These are phyloP conservation scores for Synergus gifuensis DNA, from an alignment of 2,888 invertebrate genomes.

Conservation along the genomic window DNA sequence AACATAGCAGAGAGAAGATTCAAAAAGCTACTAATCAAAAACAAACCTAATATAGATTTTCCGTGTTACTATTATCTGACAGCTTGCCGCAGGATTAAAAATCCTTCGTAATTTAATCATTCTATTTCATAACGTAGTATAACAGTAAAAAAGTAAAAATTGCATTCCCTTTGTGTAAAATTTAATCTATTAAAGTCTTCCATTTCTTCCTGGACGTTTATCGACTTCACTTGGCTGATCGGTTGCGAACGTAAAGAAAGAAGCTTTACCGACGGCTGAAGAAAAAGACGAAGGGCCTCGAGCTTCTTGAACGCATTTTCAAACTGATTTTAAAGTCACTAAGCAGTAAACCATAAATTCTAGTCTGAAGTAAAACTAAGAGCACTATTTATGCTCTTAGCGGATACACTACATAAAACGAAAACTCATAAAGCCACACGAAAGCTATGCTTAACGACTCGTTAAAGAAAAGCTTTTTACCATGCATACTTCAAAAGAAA, in stretches of 20 bases:
- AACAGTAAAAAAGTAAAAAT: background rate
- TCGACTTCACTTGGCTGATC: slow-evolving; percentile 46
- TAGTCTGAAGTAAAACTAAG: slow-evolving; percentile 27
- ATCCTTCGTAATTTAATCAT: background rate
- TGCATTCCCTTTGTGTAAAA: slow-evolving; percentile 22
- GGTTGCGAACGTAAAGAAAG: slow-evolving; percentile 36
- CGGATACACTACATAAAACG: slow-evolving; percentile 3
- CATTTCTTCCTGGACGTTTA: slow-evolving; percentile 52
- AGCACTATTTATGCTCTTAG: slow-evolving; percentile 24
- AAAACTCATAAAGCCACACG: background rate
- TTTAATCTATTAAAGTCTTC: slow-evolving; percentile 57
- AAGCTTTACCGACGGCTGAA: slow-evolving; percentile 35
- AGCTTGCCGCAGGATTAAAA: background rate
- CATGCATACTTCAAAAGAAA: background rate
- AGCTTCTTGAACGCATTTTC: slow-evolving; percentile 44
- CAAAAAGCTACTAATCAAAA: slow-evolving; percentile 18
- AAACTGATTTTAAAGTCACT: slow-evolving; percentile 45
- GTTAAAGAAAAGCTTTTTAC: background rate
- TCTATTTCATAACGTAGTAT: background rate
- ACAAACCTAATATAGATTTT: background rate
- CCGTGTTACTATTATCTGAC: no score
- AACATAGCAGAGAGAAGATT: background rate
- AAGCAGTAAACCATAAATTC: slow-evolving; percentile 44
- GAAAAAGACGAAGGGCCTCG: slow-evolving; percentile 40
- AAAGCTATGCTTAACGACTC: slow-evolving; percentile 12